Evolutionary conservation across 35 echinoderm and acorn worm species (phyloP).

Genomic region (Anneissia japonica): DNA sequence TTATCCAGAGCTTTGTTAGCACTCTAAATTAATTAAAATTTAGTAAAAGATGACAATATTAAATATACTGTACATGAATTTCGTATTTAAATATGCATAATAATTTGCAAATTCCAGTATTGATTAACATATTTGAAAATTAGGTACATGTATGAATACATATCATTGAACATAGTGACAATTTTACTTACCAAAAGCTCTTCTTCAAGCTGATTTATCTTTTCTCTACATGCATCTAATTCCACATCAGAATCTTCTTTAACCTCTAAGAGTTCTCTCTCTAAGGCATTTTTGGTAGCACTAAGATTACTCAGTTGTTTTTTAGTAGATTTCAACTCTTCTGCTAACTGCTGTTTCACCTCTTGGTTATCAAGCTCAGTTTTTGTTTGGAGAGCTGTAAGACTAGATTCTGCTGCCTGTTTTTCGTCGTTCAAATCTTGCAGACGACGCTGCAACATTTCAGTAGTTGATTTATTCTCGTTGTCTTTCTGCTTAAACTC

Average conservation of each 20-base stretch:
- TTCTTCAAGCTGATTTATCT: slow-evolving; percentile 49
- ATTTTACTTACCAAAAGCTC: slow-evolving; percentile 21
- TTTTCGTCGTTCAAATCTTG: slow-evolving; percentile 56
- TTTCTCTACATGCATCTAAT: slow-evolving; percentile 47
- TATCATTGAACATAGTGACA: background rate
- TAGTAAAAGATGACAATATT: background rate
- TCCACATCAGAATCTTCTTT: slow-evolving; percentile 55
- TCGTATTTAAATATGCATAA: too few species aligned
- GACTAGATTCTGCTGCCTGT: slow-evolving; percentile 43
- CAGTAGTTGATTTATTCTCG: slow-evolving; percentile 36
- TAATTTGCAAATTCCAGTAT: too few species aligned
- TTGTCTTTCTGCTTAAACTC: slow-evolving; percentile 72
- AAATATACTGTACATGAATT: too few species aligned
- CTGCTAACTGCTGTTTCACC: slow-evolving; percentile 39
- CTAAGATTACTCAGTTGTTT: background rate
- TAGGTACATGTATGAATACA: too few species aligned
- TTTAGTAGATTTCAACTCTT: background rate
- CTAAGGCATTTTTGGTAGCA: background rate
- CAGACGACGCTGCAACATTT: slow-evolving; percentile 37
- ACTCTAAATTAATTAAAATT: slow-evolving; percentile 27
- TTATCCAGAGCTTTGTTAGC: slow-evolving; percentile 42
- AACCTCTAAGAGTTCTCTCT: slow-evolving; percentile 28
- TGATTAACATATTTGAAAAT: too few species aligned
- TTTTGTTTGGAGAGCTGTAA: slow-evolving; percentile 21
- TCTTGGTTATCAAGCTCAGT: background rate